Base-by-base conservation (phyloP, 2,888 invertebrate genomes). In the Laspeyria flexula region DNA sequence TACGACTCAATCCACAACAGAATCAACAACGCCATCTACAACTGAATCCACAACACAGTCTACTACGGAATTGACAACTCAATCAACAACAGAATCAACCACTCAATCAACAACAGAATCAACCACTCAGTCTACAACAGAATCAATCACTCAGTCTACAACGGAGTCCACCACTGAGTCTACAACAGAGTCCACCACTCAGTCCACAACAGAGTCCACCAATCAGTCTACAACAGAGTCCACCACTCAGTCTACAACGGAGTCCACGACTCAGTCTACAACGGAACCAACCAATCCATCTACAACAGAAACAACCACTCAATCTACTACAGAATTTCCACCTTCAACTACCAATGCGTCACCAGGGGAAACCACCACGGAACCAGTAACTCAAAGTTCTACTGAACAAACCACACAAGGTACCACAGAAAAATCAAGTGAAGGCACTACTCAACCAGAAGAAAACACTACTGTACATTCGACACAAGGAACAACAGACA, bases 21-120 rank as follows among this genome's bases (percentile, higher is more conserved):
- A 59, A 11, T 46, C 62, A n/a, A 55, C 57, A 18, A 61, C 73
- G 12, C 77, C 85, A 62, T 71, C 78, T 35, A 81, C 85, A 67
- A 66, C 57, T 43, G 25, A 25, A 25, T 25, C 25, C 7, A 25
- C 25, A 25, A 54, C 52, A 43, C n/a, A 30, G 10, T 23, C 38
- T 7, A 35, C 43, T 60, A 6, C 30, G 0, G 21, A 21, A 3
- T 18, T 21, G 1, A 41, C 41, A 21, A 41, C 41, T n/a, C 18
- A 65, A 30, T 54, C 61, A 15, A 40, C 55, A 25, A 63, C 62
- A 12, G 55, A 73, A 50, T 60, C 54, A 46, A 70, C 75, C 10
- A 77, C 76, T n/a, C 43, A 60, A 50, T 43, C 60, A 0, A 68
- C 58, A 41, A 61, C 55, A 27, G 30, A 46, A 34, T 21, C 63